phyloP scores from a whole-genome alignment of 2,888 invertebrate genomes.

The Spicauda simplicius region DNA sequence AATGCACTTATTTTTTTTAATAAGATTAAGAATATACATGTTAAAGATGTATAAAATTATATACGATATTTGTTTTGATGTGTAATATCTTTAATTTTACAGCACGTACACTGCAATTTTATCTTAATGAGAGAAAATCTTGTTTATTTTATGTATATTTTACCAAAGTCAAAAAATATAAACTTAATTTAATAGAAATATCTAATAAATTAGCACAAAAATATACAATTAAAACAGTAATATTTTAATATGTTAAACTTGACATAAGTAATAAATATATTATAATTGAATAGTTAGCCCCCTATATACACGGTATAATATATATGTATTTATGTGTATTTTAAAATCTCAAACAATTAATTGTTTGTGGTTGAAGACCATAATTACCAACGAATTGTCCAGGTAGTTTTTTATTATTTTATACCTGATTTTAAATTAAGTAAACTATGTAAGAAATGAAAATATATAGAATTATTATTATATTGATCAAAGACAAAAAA shows the following conservation, averaged over 20 bases:
- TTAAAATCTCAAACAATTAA: constrained; percentile 18
- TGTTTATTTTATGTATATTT: too few relatives aligned
- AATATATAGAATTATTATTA: not conserved
- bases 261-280: not conserved
- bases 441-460: constrained; percentile 14
- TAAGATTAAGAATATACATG: not conserved
- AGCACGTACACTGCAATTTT: too few relatives aligned
- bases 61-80: too few relatives aligned
- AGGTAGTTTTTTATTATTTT: constrained; percentile 28
- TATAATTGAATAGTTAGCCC: not conserved
- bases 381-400: constrained; percentile 30
- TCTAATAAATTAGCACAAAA: not conserved
- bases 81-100: not conserved
- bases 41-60: not conserved
- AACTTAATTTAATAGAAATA: too few relatives aligned
- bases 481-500: not conserved
- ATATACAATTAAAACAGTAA: not conserved
- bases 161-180: too few relatives aligned
- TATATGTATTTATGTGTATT: not conserved
- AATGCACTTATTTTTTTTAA: not conserved
- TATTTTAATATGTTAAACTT: too few relatives aligned
- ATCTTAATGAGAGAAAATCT: too few relatives aligned
- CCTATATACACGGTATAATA: not conserved
- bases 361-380: constrained; percentile 27
- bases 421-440: constrained; percentile 17